These are phyloP conservation scores for Ametastegia equiseti DNA, from an alignment of 2,888 invertebrate species.

Conservation along the genomic window DNA sequence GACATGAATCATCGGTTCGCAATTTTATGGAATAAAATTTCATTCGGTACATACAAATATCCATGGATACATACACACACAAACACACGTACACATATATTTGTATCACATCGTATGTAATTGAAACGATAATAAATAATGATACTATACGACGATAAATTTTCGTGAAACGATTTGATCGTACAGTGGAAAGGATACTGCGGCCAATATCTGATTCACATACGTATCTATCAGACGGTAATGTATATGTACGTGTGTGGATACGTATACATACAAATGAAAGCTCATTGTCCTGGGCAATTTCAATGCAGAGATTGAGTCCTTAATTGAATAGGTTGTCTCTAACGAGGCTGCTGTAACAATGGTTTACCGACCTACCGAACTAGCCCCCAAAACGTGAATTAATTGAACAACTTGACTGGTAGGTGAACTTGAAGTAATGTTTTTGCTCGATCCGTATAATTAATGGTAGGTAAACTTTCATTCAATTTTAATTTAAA, in stretches of 20 bases:
- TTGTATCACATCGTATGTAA: too few relatives aligned
- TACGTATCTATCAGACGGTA: too few relatives aligned
- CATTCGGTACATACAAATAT: too few relatives aligned
- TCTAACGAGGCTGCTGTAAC: slow-evolving; percentile 2
- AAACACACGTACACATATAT: too few relatives aligned
- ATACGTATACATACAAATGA: neutral
- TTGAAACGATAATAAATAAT: too few relatives aligned
- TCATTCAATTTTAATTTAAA: neutral
- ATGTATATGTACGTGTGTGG: neutral
- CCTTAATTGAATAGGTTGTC: slow-evolving; percentile 34
- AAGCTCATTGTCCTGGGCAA: neutral
- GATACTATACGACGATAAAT: too few relatives aligned
- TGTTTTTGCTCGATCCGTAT: neutral
- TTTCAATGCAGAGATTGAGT: slow-evolving; percentile 21
- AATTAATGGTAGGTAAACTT: neutral
- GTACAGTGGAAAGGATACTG: neutral
- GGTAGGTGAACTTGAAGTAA: neutral
- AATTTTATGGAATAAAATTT: too few relatives aligned
- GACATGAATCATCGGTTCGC: too few relatives aligned
- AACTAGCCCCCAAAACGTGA: neutral
- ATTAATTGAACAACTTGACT: slow-evolving; percentile 17
- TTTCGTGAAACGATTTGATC: neutral
- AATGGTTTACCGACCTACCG: too few relatives aligned
- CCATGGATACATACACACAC: too few relatives aligned
- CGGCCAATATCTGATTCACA: too few relatives aligned